phyloP scores from a whole-genome alignment of 2,797 vertebrate genomes.

The Eulemur rubriventer region DNA sequence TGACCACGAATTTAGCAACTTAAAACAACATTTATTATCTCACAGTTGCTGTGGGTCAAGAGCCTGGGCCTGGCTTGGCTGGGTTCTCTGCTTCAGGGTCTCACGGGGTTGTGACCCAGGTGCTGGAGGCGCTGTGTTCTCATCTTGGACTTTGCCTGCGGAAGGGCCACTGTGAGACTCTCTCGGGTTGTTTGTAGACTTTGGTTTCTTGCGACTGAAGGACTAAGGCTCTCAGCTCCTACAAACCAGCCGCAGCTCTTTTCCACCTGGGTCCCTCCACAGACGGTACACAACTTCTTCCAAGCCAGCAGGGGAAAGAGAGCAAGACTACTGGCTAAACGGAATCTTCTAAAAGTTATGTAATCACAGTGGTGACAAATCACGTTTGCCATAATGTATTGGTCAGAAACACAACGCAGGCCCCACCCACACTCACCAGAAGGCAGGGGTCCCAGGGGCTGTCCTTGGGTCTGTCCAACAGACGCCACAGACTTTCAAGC shows the following conservation, averaged over 20 bases:
- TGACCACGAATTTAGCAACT: background rate
- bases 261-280: background rate
- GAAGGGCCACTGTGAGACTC: background rate
- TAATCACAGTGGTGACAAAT: background rate
- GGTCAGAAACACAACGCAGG: background rate
- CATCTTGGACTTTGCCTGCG: background rate
- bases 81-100: background rate
- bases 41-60: background rate
- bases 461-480: background rate
- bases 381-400: background rate
- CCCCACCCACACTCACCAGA: background rate
- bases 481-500: background rate
- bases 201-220: background rate
- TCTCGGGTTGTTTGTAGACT: background rate
- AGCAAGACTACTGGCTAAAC: background rate
- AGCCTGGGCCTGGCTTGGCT: background rate
- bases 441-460: background rate
- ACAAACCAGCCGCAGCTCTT: background rate
- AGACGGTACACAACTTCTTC: background rate
- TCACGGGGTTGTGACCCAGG: background rate
- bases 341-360: background rate
- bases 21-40: background rate
- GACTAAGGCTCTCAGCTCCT: background rate
- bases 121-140: background rate
- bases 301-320: background rate